These are phyloP conservation scores for Steinernema hermaphroditum DNA, from an alignment of 2,888 invertebrate genomes.

Conservation along the genomic window DNA sequence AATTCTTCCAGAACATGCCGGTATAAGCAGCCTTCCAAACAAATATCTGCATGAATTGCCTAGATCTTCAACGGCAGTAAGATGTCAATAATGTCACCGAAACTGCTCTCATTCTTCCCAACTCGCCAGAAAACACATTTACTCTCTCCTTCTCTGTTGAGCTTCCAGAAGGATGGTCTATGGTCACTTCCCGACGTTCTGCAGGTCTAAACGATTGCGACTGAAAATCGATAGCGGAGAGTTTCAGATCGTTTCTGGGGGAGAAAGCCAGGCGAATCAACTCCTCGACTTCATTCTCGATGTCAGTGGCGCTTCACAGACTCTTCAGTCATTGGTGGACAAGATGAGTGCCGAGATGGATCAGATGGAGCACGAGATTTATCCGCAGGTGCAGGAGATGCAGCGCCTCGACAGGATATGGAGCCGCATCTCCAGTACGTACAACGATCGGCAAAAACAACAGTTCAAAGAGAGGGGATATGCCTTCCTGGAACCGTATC, in stretches of 20 bases:
- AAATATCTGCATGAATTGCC: neutral
- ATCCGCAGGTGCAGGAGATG: conserved; percentile 51
- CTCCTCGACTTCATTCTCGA: conserved; percentile 29
- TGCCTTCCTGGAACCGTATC: conserved; percentile 47
- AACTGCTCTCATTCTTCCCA: conserved; percentile 53
- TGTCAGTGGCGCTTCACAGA: conserved; percentile 35
- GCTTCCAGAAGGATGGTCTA: conserved; percentile 58
- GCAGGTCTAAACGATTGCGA: conserved; percentile 41
- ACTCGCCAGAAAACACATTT: conserved; percentile 33
- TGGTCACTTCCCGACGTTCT: conserved; percentile 56
- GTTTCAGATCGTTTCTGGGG: conserved; percentile 14
- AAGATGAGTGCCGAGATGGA: conserved; percentile 36
- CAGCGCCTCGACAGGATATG: conserved; percentile 43
- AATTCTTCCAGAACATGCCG: neutral
- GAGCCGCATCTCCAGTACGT: conserved; percentile 32
- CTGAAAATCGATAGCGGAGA: neutral
- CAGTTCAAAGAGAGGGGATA: conserved; percentile 49
- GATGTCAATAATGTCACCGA: conserved; percentile 53
- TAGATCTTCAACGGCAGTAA: conserved; percentile 33
- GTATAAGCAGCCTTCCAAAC: neutral
- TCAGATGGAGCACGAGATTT: conserved; percentile 45
- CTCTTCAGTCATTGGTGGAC: conserved; percentile 34
- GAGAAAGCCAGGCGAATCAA: neutral
- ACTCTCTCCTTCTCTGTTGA: conserved; percentile 39
- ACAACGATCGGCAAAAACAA: conserved; percentile 41